phyloP scores from a whole-genome alignment of 2,888 invertebrate species.

The Danaus chrysippus region DNA sequence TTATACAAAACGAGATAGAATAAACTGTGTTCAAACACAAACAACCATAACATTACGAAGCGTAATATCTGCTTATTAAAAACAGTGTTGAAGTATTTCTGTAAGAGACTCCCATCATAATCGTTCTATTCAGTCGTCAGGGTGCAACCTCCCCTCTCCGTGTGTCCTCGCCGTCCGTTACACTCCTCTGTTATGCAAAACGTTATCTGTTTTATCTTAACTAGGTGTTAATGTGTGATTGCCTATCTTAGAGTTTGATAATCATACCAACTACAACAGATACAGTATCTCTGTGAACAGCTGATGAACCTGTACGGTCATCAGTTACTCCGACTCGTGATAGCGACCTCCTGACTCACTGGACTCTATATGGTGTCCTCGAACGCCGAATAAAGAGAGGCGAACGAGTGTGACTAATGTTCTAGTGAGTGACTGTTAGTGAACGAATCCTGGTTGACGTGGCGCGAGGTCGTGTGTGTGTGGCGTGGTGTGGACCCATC shows the following conservation, averaged over 20 bases:
- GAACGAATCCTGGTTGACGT: neutral
- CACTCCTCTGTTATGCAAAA: slow-evolving; percentile 71
- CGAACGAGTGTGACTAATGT: slow-evolving; percentile 8
- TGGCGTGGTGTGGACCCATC: slow-evolving; percentile 23
- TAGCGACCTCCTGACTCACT: slow-evolving; percentile 14
- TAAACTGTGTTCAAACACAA: too few relatives aligned
- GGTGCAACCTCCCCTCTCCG: slow-evolving; percentile 62
- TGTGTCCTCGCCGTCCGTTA: slow-evolving; percentile 48
- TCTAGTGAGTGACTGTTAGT: neutral
- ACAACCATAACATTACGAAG: too few relatives aligned
- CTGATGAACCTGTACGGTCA: slow-evolving; percentile 35
- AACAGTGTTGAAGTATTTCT: too few relatives aligned
- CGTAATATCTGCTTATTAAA: too few relatives aligned
- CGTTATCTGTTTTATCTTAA: slow-evolving; percentile 77
- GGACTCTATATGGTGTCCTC: slow-evolving; percentile 3
- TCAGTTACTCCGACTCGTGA: neutral
- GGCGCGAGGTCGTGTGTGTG: neutral
- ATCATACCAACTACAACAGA: slow-evolving; percentile 62
- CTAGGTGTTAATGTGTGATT: slow-evolving; percentile 70
- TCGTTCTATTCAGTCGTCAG: neutral
- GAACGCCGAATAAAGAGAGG: slow-evolving; percentile 1
- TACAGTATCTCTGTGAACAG: slow-evolving; percentile 60
- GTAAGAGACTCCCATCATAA: too few relatives aligned
- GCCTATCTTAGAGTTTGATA: slow-evolving; percentile 72
- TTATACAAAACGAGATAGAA: slow-evolving; percentile 9